Base-by-base conservation (phyloP, 1,140 invertebrate species). In the Myzus persicae region DNA sequence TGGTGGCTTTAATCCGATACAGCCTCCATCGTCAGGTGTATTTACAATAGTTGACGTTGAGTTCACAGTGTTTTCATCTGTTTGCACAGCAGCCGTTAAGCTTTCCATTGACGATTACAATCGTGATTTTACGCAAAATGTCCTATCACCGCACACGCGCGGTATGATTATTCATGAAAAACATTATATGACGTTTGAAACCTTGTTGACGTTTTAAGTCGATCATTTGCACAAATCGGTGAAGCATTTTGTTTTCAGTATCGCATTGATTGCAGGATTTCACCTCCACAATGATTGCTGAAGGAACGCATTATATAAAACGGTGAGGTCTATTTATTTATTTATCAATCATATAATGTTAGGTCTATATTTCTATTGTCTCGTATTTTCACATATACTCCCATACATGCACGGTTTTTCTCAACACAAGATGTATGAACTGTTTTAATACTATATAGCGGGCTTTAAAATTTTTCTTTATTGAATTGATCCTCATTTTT, bases 221-320 rank as follows among this genome's bases (percentile, higher is more conserved):
- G 9, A 67, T 67, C 3, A n/a, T 31, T 67, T 67, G 31, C 59
- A 4, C 11, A 1, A 67, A 31, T 67, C 4, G 59, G 59, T 67
- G 59, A 31, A 14, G 26, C 31, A 14, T 67, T 31, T 67, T 8
- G 31, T n/a, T 67, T 31, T 14, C 11, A 4, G 14, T 18, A 20
- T 48, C 18, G 14, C 4, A n/a, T 67, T 67, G 11, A 31, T 11
- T 26, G 31, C 11, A 4, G n/a, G n/a, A n/a, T n/a, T n/a, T n/a
- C n/a, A 31, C 31, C 31, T 31, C 38, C 40, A 5, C n/a, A 46
- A 93, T 93, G 91, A 51, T 93, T 82, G 46, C 91, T 24, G 91
- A 93, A 84, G 91, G 91, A 9, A 84, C 91, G 1, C 91, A 93
- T 84, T 93, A 93, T 26, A 93, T 93, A 22, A 93, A 93, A 93